Evolutionary conservation across 1,140 invertebrate species (phyloP).

Genomic region (Copidosoma floridanum): DNA sequence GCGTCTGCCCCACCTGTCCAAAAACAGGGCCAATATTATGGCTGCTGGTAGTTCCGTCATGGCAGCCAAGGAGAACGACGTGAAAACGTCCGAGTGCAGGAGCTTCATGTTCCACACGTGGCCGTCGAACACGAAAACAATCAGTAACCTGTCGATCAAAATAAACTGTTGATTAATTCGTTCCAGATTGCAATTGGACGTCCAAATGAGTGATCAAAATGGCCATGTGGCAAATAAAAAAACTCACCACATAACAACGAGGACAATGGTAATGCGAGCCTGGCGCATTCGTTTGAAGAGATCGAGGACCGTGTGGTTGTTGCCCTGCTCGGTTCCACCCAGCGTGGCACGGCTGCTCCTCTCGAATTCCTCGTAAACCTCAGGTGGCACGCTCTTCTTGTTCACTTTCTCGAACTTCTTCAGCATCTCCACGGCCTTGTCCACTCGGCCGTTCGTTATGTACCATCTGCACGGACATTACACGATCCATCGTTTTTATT

Average conservation of each 20-base stretch:
- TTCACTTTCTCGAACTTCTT: constrained; percentile 80
- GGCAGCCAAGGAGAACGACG: constrained; percentile 79
- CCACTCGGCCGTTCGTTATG: constrained; percentile 73
- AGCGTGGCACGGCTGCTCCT: constrained; percentile 64
- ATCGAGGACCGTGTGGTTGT: constrained; percentile 74
- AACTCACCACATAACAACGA: constrained; percentile 73
- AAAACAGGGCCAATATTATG: constrained; percentile 72
- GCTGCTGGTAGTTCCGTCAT: constrained; percentile 82
- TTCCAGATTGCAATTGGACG: too few relatives aligned
- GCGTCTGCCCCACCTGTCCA: constrained; percentile 80
- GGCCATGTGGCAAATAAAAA: too few relatives aligned
- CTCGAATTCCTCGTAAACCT: constrained; percentile 72
- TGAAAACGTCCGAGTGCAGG: constrained; percentile 74
- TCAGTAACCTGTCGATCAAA: constrained; percentile 63
- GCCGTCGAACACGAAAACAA: constrained; percentile 82
- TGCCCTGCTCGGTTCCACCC: constrained; percentile 65
- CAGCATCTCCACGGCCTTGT: constrained; percentile 75
- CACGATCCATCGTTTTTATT: too few relatives aligned
- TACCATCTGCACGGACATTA: too few relatives aligned
- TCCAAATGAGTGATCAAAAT: too few relatives aligned
- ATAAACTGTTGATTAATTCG: too few relatives aligned
- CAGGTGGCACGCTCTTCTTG: constrained; percentile 66
- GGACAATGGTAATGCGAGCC: constrained; percentile 69
- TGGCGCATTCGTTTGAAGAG: constrained; percentile 73
- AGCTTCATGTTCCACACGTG: constrained; percentile 82